Base-by-base conservation (phyloP, 2,113 vertebrate species). In the Pteropus alecto region DNA sequence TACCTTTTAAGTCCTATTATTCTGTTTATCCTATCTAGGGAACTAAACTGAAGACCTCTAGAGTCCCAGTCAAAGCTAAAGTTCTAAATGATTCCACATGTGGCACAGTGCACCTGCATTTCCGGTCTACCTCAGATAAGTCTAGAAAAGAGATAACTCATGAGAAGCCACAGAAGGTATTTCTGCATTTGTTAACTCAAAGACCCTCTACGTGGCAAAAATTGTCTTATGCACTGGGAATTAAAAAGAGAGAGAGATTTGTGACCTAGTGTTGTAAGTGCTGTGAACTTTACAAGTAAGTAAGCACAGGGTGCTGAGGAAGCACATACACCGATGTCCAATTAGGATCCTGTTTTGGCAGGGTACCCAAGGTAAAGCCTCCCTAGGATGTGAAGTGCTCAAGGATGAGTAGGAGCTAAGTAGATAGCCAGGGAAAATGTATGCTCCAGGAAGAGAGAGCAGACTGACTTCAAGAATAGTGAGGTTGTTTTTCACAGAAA, bases 1-100 rank as follows among this genome's bases (percentile, higher is more conserved):
- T 86, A 68, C 10, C 79, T 96, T 73, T 92, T 18, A 56, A 95
- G 84, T 77, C 65, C 43, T 48, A 87, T 21, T 91, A 78, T 67
- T 58, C 46, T 82, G 60, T 41, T 81, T 89, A 60, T 51, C 79
- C 65, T 41, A 87, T 33, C 33, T 83, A 94, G 33, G 21, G 43
- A 26, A 68, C 21, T 60, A 92, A 71, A 54, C 11, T 65, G 38
- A 96, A 90, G 63, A 92, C 15, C n/a, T 86, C 67, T 71, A 92
- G 26, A 21, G 26, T 73, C 14, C 46, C 41, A 85, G 51, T 83
- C 38, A 97, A 87, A 94, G 51, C 61, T 83, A 4, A 94, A 67
- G 35, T 83, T 82, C 10, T 93, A 83, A 61, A 56, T 41, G 54
- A 93, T 87, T 70, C 43, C 71, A 88, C 38, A 61, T 28, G 82